Evolutionary conservation across 2,113 vertebrate species (phyloP).

Genomic region (Prietella phreatophila): DNA sequence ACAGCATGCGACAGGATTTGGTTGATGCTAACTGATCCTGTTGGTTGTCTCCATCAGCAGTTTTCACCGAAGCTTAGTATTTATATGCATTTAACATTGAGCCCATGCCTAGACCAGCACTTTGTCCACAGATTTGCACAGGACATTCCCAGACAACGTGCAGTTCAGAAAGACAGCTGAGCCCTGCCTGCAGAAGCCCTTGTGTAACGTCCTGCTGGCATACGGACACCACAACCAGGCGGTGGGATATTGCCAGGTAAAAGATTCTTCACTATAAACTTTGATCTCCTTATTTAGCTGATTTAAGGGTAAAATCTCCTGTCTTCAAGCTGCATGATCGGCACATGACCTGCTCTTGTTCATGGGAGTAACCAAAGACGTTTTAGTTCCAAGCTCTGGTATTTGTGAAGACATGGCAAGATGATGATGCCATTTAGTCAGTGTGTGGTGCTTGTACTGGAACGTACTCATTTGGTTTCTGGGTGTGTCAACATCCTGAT

Average conservation of each 20-base stretch:
- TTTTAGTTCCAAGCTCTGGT: neutral
- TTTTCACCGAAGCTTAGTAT: neutral
- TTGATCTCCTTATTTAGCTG: slow-evolving; percentile 1
- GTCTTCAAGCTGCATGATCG: neutral
- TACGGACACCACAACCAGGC: slow-evolving; percentile 86
- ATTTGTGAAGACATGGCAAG: neutral
- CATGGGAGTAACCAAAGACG: neutral
- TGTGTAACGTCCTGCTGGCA: slow-evolving; percentile 88
- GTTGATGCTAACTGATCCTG: neutral
- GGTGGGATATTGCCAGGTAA: slow-evolving; percentile 96
- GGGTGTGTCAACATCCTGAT: neutral
- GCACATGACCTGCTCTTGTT: neutral
- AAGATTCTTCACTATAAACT: neutral
- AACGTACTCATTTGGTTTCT: neutral
- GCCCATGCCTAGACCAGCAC: neutral
- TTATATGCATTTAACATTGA: neutral
- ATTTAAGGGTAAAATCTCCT: neutral
- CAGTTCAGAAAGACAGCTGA: slow-evolving; percentile 79
- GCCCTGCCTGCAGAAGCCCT: slow-evolving; percentile 78
- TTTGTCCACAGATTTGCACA: slow-evolving; percentile 81
- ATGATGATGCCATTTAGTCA: neutral
- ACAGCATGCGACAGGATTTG: neutral
- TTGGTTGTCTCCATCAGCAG: neutral
- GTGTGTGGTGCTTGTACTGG: neutral
- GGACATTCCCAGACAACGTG: slow-evolving; percentile 96